Conservation (phyloP, 2,888 invertebrate genomes). For the Petrolisthes cinctipes region DNA sequence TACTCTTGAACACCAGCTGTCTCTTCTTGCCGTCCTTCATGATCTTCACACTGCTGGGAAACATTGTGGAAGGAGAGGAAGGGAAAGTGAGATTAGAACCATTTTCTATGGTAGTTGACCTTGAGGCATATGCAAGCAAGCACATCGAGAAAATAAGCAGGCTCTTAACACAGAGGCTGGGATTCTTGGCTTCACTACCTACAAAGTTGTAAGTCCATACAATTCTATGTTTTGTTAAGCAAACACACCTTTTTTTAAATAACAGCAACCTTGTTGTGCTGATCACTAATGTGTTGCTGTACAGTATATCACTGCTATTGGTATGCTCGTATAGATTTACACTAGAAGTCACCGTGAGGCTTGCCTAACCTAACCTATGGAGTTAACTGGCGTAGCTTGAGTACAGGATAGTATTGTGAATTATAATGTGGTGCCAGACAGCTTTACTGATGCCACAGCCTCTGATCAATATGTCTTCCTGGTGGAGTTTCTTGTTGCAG, state of each 20-base stretch:
- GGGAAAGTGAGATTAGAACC: not conserved
- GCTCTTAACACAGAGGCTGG: not conserved
- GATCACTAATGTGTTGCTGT: too few species aligned
- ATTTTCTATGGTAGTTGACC: not conserved
- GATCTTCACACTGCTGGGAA: conserved; percentile 75
- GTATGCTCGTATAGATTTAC: too few species aligned
- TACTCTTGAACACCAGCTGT: conserved; percentile 92
- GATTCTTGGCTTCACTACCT: not conserved
- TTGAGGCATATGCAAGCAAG: not conserved
- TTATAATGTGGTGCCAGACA: too few species aligned
- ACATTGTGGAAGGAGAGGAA: not conserved
- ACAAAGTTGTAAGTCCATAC: not conserved
- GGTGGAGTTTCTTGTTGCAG: not conserved
- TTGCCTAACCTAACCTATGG: too few species aligned
- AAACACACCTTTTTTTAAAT: too few species aligned
- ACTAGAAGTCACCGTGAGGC: too few species aligned
- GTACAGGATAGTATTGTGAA: too few species aligned
- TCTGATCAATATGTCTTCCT: not conserved
- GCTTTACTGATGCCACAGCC: not conserved
- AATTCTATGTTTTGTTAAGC: too few species aligned
- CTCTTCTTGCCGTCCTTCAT: conserved; percentile 93
- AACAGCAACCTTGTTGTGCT: too few species aligned
- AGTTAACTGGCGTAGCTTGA: too few species aligned
- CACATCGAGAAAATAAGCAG: not conserved
- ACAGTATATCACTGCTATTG: too few species aligned